Evolutionary conservation across 2,888 invertebrate species (phyloP), one percentile per base, ranked within the genome.

Genomic region (Crossocerus cetratus): DNA sequence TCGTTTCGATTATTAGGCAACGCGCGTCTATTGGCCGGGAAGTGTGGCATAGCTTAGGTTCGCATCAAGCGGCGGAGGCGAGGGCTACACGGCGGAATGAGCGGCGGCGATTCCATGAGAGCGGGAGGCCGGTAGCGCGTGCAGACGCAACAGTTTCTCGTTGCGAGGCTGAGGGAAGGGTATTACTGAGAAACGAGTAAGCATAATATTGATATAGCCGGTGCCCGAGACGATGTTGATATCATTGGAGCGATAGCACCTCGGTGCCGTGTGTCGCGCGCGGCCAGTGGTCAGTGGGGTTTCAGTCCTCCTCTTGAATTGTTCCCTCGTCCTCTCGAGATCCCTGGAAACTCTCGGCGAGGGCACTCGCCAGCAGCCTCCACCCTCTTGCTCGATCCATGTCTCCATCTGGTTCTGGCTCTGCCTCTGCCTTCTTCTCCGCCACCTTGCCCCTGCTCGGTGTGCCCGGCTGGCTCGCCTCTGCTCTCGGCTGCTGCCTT

Each of bases 121-220:
- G 49, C 23, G 42, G 20, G 59, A 69, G 74, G 74, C 75, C 74
- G 69, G 74, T 69, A 49, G 53, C 42, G 59, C 54, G 42, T 77
- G 81, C 77, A 81, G 82, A 82, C 82, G 74, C 81, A 83, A 82
- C 82, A 83, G 75, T 78, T 83, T 76, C 74, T 69, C 61, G 32
- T 49, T 74, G 78, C 68, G 76, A 75, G 69, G 77, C 79, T 16
- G 16, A 14, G 16, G 49, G n/a, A 49, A 16, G 49, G 49, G 73
- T 77, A 83, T 86, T 85, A 86, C 85, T 80, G 69, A 77, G 86
- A 86, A 86, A 82, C 84, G 79, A 84, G 83, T 83, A 83, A 85
- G 86, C 86, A 85, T 84, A 84, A 86, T 86, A 86, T 86, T 81
- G 86, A 86, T 86, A 82, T 84, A 82, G 81, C 78, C 74, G 77